Conservation (phyloP, 2,888 invertebrate genomes). For the Melieria crassipennis region DNA sequence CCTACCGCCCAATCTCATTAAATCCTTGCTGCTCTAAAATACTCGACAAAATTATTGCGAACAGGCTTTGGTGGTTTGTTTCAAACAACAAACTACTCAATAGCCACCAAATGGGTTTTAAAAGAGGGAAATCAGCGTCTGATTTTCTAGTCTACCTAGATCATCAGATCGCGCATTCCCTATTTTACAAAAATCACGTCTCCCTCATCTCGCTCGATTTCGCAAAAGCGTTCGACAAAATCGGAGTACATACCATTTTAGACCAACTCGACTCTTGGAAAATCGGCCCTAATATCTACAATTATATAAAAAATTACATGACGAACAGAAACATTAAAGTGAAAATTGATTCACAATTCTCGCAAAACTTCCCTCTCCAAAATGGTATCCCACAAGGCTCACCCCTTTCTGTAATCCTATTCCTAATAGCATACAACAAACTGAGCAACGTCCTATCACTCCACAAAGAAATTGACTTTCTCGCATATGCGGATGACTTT, state of each 20-base stretch:
- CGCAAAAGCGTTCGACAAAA: slow-evolving; percentile 39
- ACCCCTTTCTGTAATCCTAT: slow-evolving; percentile 29
- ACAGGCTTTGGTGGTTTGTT: slow-evolving; percentile 33
- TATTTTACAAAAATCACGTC: slow-evolving; percentile 10
- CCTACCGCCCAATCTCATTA: slow-evolving; percentile 33
- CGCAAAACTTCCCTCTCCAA: slow-evolving; percentile 14
- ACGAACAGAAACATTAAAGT: slow-evolving; percentile 28
- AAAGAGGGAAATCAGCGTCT: slow-evolving; percentile 10
- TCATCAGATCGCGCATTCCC: neutral
- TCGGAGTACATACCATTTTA: slow-evolving; percentile 32
- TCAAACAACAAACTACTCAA: slow-evolving; percentile 24
- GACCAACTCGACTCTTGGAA: slow-evolving; percentile 22
- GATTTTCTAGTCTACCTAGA: neutral
- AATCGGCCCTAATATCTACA: slow-evolving; percentile 27
- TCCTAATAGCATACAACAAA: slow-evolving; percentile 36
- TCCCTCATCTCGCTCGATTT: slow-evolving; percentile 36
- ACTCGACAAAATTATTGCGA: slow-evolving; percentile 25
- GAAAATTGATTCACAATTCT: slow-evolving; percentile 9
- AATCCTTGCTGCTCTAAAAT: slow-evolving; percentile 18
- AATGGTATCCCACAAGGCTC: slow-evolving; percentile 37
- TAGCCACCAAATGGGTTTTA: slow-evolving; percentile 28
- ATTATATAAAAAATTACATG: slow-evolving; percentile 21
- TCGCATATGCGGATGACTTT: slow-evolving; percentile 41
- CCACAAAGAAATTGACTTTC: slow-evolving; percentile 32
- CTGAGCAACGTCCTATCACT: slow-evolving; percentile 14